Conservation (phyloP, 1,140 invertebrate species). For the Drosophila parvula region DNA sequence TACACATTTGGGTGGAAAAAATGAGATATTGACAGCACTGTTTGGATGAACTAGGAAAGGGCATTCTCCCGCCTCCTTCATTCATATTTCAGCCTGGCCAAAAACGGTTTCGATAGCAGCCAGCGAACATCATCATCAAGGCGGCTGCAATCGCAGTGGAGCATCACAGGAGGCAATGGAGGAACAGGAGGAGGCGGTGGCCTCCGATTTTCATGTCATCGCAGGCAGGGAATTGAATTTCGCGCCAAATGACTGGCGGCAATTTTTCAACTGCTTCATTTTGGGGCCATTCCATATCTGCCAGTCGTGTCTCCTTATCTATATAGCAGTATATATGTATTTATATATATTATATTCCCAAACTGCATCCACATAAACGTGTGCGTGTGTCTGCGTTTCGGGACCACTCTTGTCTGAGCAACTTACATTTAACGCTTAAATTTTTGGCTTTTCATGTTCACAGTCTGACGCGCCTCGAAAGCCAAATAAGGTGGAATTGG, state of each 20-base stretch:
- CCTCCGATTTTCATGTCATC: constrained; percentile 71
- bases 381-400: constrained; percentile 20
- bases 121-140: constrained; percentile 65
- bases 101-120: constrained; percentile 61
- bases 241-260: constrained; percentile 79
- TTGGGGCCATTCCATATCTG: constrained; percentile 63
- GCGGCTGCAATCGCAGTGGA: constrained; percentile 33
- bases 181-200: constrained; percentile 6
- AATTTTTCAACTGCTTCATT: constrained; percentile 75
- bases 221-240: constrained; percentile 80
- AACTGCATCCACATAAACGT: constrained; percentile 30
- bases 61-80: constrained; percentile 10
- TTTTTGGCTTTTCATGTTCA: constrained; percentile 77
- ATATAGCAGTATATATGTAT: constrained; percentile 11
- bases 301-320: constrained; percentile 44
- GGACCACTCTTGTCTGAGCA: constrained; percentile 50
- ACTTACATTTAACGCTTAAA: constrained; percentile 77
- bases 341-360: constrained; percentile 19
- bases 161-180: neutral
- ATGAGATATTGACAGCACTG: neutral
- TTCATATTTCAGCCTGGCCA: constrained; percentile 50
- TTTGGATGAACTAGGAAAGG: neutral
- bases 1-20: neutral
- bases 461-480: constrained; percentile 77
- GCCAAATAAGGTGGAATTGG: constrained; percentile 27